Evolutionary conservation across 1,140 invertebrate genomes (phyloP).

Genomic region (Pseudoatta argentina): DNA sequence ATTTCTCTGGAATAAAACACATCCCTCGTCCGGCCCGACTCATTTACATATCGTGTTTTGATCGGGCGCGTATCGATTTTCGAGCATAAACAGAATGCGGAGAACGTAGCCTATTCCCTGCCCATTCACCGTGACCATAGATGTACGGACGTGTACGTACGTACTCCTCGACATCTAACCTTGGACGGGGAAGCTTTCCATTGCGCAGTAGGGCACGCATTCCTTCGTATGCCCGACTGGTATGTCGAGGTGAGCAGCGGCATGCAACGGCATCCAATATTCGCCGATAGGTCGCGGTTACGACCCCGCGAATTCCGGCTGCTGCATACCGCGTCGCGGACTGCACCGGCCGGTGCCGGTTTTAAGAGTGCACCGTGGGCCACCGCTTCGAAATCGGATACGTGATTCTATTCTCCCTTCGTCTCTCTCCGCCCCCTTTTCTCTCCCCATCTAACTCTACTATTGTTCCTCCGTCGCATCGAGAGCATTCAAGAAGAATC

Average conservation of each 20-base stretch:
- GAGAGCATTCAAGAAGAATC: slow-evolving; percentile 62
- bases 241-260: slow-evolving; percentile 84
- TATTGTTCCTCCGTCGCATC: slow-evolving; percentile 25
- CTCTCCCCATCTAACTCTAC: neutral
- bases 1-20: slow-evolving; percentile 21
- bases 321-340: slow-evolving; percentile 77
- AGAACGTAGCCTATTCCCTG: slow-evolving; percentile 57
- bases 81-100: slow-evolving; percentile 67
- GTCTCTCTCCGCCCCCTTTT: neutral
- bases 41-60: slow-evolving; percentile 62
- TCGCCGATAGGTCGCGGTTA: slow-evolving; percentile 84
- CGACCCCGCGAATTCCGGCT: slow-evolving; percentile 83
- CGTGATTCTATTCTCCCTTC: slow-evolving; percentile 51
- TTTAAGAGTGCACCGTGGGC: slow-evolving; percentile 71
- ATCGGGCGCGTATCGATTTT: slow-evolving; percentile 56
- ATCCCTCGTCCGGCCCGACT: neutral
- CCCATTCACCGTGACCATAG: slow-evolving; percentile 54
- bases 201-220: slow-evolving; percentile 83
- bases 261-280: slow-evolving; percentile 85
- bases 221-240: slow-evolving; percentile 82
- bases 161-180: slow-evolving; percentile 76
- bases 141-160: slow-evolving; percentile 40
- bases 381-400: slow-evolving; percentile 66
- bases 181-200: slow-evolving; percentile 80
- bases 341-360: slow-evolving; percentile 63